Percentiles rank a stretch among this genome's conserved stretches.
phyloP scores from a whole-genome alignment of 2,888 invertebrate genomes.

The Asteroscopus sphinx region DNA sequence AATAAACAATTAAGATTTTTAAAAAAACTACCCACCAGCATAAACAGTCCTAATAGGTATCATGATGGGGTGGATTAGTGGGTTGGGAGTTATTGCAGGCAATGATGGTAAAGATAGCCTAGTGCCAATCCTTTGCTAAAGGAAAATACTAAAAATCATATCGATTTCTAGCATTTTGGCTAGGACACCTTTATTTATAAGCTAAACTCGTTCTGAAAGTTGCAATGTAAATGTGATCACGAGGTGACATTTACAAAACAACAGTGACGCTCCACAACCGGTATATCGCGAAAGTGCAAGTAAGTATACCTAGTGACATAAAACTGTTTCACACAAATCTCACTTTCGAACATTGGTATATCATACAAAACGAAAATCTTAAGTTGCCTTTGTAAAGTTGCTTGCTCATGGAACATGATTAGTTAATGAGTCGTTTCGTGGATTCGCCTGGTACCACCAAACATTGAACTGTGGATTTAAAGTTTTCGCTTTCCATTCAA shows the following conservation, averaged over 20 bases:
- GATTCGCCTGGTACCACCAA: neutral
- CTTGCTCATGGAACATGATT: conserved; percentile 28
- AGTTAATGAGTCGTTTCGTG: neutral
- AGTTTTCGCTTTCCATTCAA: neutral
- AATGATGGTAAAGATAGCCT: too few relatives aligned
- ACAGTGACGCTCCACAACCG: conserved; percentile 36
- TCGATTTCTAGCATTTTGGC: too few relatives aligned
- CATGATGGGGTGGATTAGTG: too few relatives aligned
- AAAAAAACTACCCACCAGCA: too few relatives aligned
- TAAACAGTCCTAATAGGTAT: too few relatives aligned
- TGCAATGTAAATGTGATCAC: conserved; percentile 20
- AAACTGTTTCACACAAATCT: conserved; percentile 29
- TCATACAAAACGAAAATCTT: conserved; percentile 33
- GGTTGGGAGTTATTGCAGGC: too few relatives aligned
- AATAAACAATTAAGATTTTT: too few relatives aligned
- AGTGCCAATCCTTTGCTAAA: too few relatives aligned
- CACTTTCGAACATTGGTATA: conserved; percentile 51
- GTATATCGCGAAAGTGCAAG: conserved; percentile 37
- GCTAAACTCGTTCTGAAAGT: conserved; percentile 39
- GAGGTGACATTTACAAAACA: conserved; percentile 24
- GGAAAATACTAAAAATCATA: too few relatives aligned
- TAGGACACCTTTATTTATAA: too few relatives aligned
- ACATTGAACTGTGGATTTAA: neutral
- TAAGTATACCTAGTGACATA: conserved; percentile 25
- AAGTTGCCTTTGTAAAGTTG: conserved; percentile 14